These are phyloP conservation scores for Tetranychus truncatus DNA, from an alignment of 2,888 invertebrate genomes.

Conservation along the genomic window DNA sequence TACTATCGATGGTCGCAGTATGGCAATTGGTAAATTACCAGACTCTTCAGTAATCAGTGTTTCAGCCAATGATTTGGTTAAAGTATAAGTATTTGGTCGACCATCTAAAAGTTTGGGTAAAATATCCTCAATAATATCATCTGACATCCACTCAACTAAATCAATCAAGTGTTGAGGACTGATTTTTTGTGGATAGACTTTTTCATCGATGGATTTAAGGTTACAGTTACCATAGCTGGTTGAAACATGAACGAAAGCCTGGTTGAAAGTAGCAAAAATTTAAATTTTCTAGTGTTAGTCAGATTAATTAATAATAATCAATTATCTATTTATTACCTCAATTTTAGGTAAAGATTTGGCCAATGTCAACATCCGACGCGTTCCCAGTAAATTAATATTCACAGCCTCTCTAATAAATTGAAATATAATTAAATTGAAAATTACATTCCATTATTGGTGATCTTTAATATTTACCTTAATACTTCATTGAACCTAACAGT, in stretches of 20 bases:
- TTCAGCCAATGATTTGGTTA: slow-evolving; percentile 71
- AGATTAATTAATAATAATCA: no score
- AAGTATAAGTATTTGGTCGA: slow-evolving; percentile 77
- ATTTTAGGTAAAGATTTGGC: slow-evolving; percentile 44
- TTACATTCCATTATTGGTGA: slow-evolving; percentile 12
- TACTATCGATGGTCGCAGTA: slow-evolving; percentile 70
- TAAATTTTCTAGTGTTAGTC: no score
- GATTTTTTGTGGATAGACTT: slow-evolving; percentile 35
- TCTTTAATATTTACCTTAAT: slow-evolving; percentile 30
- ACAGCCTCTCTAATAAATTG: slow-evolving; percentile 36
- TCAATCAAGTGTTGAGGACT: slow-evolving; percentile 25
- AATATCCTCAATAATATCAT: slow-evolving; percentile 18
- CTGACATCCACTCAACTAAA: slow-evolving; percentile 23
- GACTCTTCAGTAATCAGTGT: slow-evolving; percentile 55
- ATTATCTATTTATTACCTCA: slow-evolving; percentile 32
- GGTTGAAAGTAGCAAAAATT: no score
- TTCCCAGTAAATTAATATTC: slow-evolving; percentile 74
- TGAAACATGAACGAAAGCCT: slow-evolving; percentile 46
- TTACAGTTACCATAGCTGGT: slow-evolving; percentile 51
- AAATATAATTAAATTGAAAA: neutral
- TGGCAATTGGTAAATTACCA: slow-evolving; percentile 51
- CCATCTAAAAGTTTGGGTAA: slow-evolving; percentile 37
- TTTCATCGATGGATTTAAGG: slow-evolving; percentile 33
- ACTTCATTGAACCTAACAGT: slow-evolving; percentile 39
- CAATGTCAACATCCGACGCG: slow-evolving; percentile 54